A percentile compares a stretch with the other conserved stretches of the same genome.
Evolutionary conservation across 2,797 vertebrate species (phyloP).

Genomic region (Todus mexicanus): DNA sequence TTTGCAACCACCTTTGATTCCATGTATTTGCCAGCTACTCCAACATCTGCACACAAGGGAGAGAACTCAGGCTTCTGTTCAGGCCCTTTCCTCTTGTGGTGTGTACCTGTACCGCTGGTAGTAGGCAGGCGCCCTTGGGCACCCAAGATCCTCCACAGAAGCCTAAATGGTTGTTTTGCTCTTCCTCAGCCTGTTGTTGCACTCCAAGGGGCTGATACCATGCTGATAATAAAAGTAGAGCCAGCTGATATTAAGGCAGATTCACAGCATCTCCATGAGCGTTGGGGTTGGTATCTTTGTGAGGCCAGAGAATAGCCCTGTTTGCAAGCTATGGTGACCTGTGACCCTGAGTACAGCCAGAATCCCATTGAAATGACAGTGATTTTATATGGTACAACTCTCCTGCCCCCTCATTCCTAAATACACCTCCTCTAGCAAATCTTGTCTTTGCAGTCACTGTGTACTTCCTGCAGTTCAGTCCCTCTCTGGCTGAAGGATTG

Average conservation of each 20-base stretch:
- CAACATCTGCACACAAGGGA: fast-evolving
- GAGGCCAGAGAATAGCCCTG: neutral
- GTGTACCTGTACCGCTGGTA: neutral
- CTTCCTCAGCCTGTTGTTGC: neutral
- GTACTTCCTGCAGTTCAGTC: neutral
- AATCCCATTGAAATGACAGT: neutral
- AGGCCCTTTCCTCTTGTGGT: neutral
- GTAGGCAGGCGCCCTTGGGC: neutral
- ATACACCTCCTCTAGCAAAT: neutral
- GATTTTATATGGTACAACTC: neutral
- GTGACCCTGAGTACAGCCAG: neutral
- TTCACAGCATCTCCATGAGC: neutral
- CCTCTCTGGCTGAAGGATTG: neutral
- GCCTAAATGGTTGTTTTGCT: neutral
- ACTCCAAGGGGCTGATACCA: neutral
- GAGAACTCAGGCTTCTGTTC: neutral
- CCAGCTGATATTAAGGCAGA: neutral
- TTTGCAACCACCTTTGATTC: neutral
- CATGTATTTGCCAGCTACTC: neutral
- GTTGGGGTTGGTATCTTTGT: neutral
- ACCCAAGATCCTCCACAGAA: neutral
- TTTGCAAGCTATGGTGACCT: neutral
- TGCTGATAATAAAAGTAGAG: neutral
- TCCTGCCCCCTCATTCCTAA: neutral
- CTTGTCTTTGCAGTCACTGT: neutral